Percentiles rank a stretch among this genome's conserved stretches.
phyloP scores from a whole-genome alignment of 2,888 invertebrate species.

The Cacoxenus indagator region DNA sequence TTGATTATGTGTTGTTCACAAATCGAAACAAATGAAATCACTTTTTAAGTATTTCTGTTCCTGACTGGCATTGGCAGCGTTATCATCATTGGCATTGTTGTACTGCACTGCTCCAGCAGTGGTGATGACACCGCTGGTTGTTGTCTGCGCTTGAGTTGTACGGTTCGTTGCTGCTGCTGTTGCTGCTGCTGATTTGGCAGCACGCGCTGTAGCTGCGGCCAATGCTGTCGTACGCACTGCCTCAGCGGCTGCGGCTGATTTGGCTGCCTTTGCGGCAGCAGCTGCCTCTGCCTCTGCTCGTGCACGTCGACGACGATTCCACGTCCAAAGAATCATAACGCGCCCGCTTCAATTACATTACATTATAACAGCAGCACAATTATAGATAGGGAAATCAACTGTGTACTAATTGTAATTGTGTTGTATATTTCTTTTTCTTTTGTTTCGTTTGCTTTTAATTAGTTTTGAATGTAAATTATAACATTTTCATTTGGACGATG shows the following conservation, averaged over 20 bases:
- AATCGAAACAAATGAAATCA: too few species aligned
- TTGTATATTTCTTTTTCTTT: too few species aligned
- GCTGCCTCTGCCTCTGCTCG: slow-evolving; percentile 13
- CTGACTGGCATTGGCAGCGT: too few species aligned
- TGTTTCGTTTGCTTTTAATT: too few species aligned
- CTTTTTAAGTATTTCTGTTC: too few species aligned
- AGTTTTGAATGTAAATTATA: too few species aligned
- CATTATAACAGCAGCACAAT: neutral
- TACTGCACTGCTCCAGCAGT: neutral
- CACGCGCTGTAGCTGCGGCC: slow-evolving; percentile 13
- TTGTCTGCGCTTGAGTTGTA: neutral
- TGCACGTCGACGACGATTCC: slow-evolving; percentile 21
- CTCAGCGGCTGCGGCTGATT: slow-evolving; percentile 7
- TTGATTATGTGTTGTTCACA: too few species aligned
- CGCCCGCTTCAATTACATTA: neutral
- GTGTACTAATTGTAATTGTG: neutral
- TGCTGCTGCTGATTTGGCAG: slow-evolving; percentile 8
- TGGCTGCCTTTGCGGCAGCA: slow-evolving; percentile 16
- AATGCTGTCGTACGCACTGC: slow-evolving; percentile 4
- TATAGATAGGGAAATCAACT: neutral
- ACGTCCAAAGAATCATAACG: slow-evolving; percentile 16
- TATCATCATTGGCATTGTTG: too few species aligned
- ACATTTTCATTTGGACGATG: too few species aligned
- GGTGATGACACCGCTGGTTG: neutral
- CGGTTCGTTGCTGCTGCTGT: neutral